Conservation (phyloP, 1,140 invertebrate genomes). For the Leptonema lineaticorne region DNA sequence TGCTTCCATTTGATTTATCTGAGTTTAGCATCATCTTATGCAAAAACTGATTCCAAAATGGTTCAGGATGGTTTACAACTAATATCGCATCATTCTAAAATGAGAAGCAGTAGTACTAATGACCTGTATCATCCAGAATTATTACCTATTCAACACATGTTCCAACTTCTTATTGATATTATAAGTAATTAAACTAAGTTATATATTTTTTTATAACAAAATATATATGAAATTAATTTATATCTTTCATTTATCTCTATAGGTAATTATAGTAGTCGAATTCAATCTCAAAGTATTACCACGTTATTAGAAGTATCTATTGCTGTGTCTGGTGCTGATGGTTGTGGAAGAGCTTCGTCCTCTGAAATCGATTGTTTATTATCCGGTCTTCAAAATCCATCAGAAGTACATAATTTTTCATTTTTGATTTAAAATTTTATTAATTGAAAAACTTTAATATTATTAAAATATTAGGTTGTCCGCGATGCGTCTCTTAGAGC, state of each 20-base stretch:
- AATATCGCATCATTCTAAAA: conserved; percentile 70
- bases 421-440: not conserved
- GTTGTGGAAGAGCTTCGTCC: conserved; percentile 61
- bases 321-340: conserved; percentile 65
- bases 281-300: conserved; percentile 75
- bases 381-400: conserved; percentile 71
- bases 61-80: conserved; percentile 67
- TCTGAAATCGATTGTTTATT: conserved; percentile 74
- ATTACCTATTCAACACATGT: conserved; percentile 79
- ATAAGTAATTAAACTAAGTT: conserved; percentile 73
- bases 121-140: conserved; percentile 71
- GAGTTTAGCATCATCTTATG: conserved; percentile 57
- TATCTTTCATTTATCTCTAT: not conserved
- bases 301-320: conserved; percentile 76
- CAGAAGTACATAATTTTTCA: conserved; percentile 44
- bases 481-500: conserved; percentile 79
- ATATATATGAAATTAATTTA: not conserved
- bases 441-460: not conserved
- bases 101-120: conserved; percentile 54
- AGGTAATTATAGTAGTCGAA: conserved; percentile 64
- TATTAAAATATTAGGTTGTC: conserved; percentile 55
- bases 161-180: conserved; percentile 76
- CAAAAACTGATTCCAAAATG: conserved; percentile 59
- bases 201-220: not conserved
- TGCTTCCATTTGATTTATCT: conserved; percentile 77